phyloP scores from a whole-genome alignment of 2,888 invertebrate genomes.

The Phytoseiulus persimilis region DNA sequence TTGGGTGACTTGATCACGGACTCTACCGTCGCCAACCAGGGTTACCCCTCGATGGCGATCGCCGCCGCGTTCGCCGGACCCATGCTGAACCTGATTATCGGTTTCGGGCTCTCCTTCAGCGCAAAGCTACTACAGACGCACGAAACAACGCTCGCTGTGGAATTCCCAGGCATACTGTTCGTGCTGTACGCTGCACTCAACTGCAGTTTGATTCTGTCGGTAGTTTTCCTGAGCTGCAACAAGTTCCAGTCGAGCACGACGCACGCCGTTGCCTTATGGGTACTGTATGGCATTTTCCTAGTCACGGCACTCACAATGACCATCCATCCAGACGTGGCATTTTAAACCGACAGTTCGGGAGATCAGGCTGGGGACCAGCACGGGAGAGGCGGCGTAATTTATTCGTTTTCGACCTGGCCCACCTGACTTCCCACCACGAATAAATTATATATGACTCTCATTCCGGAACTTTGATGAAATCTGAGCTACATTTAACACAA shows the following conservation, averaged over 20 bases:
- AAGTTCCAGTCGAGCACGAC: conserved; percentile 20
- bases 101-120: not conserved
- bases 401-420: no score
- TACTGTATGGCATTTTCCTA: not conserved
- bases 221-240: conserved; percentile 23
- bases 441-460: no score
- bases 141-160: not conserved
- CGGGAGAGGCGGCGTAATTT: no score
- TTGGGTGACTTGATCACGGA: conserved; percentile 33
- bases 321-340: conserved; percentile 6
- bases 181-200: conserved; percentile 17
- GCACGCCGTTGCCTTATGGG: not conserved
- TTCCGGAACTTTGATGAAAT: no score
- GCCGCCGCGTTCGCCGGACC: conserved; percentile 27
- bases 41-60: conserved; percentile 26
- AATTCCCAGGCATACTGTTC: not conserved
- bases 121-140: not conserved
- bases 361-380: no score
- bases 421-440: no score
- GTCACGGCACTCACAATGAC: conserved; percentile 11
- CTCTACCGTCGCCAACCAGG: conserved; percentile 18
- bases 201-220: conserved; percentile 14
- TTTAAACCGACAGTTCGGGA: not conserved
- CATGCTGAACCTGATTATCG: conserved; percentile 26
- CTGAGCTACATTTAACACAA: no score